A percentile compares a stretch with the other conserved stretches of the same genome.
Conservation (phyloP, 64 coral and sea anemone species). For the Platygyra sinensis region DNA sequence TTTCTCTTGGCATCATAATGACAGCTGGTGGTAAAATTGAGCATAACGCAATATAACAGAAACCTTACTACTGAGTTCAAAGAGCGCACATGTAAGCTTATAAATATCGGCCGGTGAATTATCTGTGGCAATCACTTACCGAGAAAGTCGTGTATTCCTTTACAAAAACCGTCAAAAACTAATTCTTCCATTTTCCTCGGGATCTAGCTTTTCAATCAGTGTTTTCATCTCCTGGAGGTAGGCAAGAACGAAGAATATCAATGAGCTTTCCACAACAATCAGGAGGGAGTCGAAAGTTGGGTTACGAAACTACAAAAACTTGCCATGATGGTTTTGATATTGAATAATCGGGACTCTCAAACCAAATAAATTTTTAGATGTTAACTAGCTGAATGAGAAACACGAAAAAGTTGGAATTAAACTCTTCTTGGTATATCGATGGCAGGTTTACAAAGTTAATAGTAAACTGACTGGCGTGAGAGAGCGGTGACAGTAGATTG, state of each 20-base stretch:
- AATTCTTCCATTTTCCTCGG: constrained; percentile 81
- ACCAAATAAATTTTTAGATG: not conserved
- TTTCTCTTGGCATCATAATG: not conserved
- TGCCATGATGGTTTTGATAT: not conserved
- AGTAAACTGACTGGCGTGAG: constrained; percentile 9
- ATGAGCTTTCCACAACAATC: not conserved
- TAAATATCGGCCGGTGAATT: too few species aligned
- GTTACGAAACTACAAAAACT: not conserved
- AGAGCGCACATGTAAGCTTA: too few species aligned
- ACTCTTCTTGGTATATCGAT: not conserved
- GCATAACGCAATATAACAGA: constrained; percentile 20
- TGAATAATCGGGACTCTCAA: not conserved
- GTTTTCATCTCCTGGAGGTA: constrained; percentile 81
- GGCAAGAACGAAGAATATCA: constrained; percentile 7
- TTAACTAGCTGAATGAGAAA: not conserved
- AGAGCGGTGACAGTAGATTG: not conserved
- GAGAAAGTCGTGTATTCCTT: constrained; percentile 90
- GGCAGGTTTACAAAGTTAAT: not conserved
- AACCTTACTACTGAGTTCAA: not conserved
- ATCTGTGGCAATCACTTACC: constrained; percentile 55
- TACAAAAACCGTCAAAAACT: constrained; percentile 92
- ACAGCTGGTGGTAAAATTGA: not conserved
- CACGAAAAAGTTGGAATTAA: not conserved
- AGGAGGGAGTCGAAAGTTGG: not conserved
- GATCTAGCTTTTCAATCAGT: constrained; percentile 83